Base-by-base conservation (phyloP, 2,113 vertebrate species). In the Chaetodon trifascialis region DNA sequence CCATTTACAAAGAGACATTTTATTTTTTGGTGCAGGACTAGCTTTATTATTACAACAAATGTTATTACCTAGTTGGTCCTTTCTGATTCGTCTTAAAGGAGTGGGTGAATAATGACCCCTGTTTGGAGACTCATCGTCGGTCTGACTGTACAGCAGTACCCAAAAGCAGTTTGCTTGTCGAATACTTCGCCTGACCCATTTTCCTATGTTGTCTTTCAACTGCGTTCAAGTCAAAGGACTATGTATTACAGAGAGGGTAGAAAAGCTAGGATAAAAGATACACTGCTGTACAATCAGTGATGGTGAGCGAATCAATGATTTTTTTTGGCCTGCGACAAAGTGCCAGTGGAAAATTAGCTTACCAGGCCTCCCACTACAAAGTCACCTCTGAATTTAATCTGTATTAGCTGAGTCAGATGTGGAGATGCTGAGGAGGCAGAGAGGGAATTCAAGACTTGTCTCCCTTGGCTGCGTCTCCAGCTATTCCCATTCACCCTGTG, bases 371-470 rank as follows among this genome's bases (percentile, higher is more conserved):
- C 60, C 56, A n/a, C 88, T 82, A 80, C 86, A 91, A 90, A 92
- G 92, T 93, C 89, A 91, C 90, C 91, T 84, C 87, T 83, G 86
- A 91, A 90, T 88, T 88, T 67, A 81, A 85, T 91, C 91, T 92
- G 86, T 86, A 91, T 90, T 81, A 80, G 88, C 91, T 94, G 90
- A 93, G 88, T 93, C 92, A 92, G 92, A 93, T 86, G 85, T 81
- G 69, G 85, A 91, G 89, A 90, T 93, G 92, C 90, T 92, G 92
- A 94, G 87, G 59, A 92, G 80, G 89, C 91, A 93, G 81, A 83
- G 84, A 72, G 87, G 58, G 62, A 88, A 82, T 85, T 88, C 78
- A 80, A 87, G 87, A 85, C 66, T 67, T 14, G 52, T 78, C 84
- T 91, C 40, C 63, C 56, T 86, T 6, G 19, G 58, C 80, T 80